Conservation (phyloP, 2,888 invertebrate species). For the Aspidiotus rigidus region DNA sequence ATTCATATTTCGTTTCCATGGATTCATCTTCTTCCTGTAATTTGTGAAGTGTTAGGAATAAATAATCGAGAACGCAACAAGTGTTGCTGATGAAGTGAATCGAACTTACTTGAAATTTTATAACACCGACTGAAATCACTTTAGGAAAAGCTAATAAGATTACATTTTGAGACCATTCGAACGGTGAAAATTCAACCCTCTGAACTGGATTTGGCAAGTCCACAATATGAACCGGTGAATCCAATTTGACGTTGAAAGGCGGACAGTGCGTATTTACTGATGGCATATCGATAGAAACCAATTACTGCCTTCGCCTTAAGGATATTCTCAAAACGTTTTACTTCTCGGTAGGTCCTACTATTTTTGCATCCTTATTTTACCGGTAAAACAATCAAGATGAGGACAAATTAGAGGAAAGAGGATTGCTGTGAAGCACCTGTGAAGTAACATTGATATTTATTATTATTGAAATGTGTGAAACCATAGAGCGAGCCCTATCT, state of each 20-base stretch:
- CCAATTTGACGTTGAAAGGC: constrained; percentile 41
- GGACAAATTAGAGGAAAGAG: too few species aligned
- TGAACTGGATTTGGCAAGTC: constrained; percentile 37
- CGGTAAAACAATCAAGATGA: too few species aligned
- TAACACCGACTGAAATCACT: constrained; percentile 49
- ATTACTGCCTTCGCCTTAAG: neutral
- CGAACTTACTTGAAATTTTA: constrained; percentile 49
- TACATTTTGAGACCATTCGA: constrained; percentile 56
- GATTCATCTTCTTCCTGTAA: constrained; percentile 48
- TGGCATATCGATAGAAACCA: constrained; percentile 8
- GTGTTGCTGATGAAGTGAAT: neutral
- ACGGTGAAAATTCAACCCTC: constrained; percentile 48
- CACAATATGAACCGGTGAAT: constrained; percentile 40
- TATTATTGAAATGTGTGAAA: too few species aligned
- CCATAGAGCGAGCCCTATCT: too few species aligned
- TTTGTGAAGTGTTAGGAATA: neutral
- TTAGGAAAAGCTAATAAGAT: constrained; percentile 52
- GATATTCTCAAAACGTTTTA: too few species aligned
- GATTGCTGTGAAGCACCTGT: too few species aligned
- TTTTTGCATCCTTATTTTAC: too few species aligned
- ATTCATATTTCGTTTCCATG: constrained; percentile 47
- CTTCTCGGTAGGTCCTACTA: too few species aligned
- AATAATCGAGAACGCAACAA: neutral
- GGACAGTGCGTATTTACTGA: constrained; percentile 12
- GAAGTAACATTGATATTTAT: too few species aligned